Base-by-base conservation (phyloP, 2,888 invertebrate genomes). In the Piscicola geometra region DNA sequence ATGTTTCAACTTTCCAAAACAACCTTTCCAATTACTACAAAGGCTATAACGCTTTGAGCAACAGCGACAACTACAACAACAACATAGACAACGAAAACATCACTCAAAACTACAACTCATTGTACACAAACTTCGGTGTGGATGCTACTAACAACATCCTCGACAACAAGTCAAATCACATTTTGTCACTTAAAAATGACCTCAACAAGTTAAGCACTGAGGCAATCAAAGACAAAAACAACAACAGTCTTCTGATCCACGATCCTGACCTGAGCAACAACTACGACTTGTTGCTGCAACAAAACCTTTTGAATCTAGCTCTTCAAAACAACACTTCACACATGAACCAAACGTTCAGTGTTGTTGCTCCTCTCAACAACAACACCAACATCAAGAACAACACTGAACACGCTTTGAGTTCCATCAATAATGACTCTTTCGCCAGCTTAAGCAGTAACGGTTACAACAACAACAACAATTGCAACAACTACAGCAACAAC, bases 251-350 rank as follows among this genome's bases (percentile, higher is more conserved):
- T 9, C 15, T 41, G 41, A 15, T 15, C 5, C 41, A 41, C 5
- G 41, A 41, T 41, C 5, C 9, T 5, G 60, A 56, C 3, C 21
- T 56, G 3, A 3, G 25, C 5, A 56, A 21, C 25, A 56, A 21
- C n/a, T 56, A 56, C 25, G 60, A 56, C 3, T 56, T 56, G 21
- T 56, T 56, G 3, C 25, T 56, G 60, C 60, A 56, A 56, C 60
- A 56, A 56, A 56, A 56, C 25, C 60, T 56, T 21, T 3, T 56
- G 15, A 56, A 56, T n/a, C n/a, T 56, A 5, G 3, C 60, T 3
- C 60, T 56, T 25, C 60, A 5, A 56, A 56, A 56, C 60, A 56
- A 56, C 60, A 5, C 25, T n/a, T n/a, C n/a, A n/a, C n/a, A n/a
- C n/a, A n/a, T n/a, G n/a, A n/a, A n/a, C n/a, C n/a, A n/a, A n/a